These are phyloP conservation scores for Celastrina argiolus DNA, from an alignment of 2,888 invertebrate genomes.

Conservation along the genomic window DNA sequence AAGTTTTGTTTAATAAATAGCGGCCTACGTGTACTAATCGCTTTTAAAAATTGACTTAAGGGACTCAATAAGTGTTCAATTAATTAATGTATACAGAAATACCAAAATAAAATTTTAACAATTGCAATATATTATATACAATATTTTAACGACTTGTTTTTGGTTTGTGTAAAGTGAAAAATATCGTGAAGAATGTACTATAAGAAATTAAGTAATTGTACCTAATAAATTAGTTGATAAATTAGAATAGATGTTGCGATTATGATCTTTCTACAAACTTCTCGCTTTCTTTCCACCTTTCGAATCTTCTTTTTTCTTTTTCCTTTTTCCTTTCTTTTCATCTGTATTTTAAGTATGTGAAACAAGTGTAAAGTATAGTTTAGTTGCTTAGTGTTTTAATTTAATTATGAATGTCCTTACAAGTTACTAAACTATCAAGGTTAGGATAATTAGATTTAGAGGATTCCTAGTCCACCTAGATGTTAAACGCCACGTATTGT, in stretches of 20 bases:
- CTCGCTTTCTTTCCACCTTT: neutral
- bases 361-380: neutral
- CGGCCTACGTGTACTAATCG: neutral
- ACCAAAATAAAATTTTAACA: neutral
- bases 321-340: neutral
- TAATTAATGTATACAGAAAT: neutral
- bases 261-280: slow-evolving; percentile 6
- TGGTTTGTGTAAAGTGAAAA: neutral
- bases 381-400: neutral
- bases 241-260: neutral
- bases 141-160: neutral
- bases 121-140: neutral
- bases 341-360: neutral
- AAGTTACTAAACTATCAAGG: neutral
- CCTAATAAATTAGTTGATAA: neutral
- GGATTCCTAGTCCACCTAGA: neutral
- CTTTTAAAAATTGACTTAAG: slow-evolving; percentile 17
- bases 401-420: neutral
- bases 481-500: neutral
- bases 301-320: neutral
- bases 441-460: neutral
- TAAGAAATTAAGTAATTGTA: neutral
- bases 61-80: slow-evolving; percentile 15
- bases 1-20: slow-evolving; percentile 40
- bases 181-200: slow-evolving; percentile 10